phyloP scores from a whole-genome alignment of 2,888 invertebrate genomes.

The Onchidella celtica region DNA sequence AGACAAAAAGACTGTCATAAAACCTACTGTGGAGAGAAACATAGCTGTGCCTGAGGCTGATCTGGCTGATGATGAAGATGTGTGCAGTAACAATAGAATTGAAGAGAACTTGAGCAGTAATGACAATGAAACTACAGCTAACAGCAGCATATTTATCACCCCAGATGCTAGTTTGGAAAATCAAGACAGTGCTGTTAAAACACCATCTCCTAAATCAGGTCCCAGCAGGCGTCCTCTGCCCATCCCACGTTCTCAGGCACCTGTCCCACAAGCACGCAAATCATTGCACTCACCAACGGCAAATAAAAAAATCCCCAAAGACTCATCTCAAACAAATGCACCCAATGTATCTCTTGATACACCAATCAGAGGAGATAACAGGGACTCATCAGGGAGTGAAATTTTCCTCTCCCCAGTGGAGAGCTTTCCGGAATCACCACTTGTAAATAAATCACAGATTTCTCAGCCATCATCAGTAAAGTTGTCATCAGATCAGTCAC shows the following conservation, averaged over 20 bases:
- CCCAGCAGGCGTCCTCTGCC: background rate
- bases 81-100: slow-evolving; percentile 21
- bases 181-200: background rate
- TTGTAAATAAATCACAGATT: background rate
- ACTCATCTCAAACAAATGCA: background rate
- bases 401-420: slow-evolving; percentile 49
- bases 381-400: slow-evolving; percentile 47
- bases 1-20: slow-evolving; percentile 45
- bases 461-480: background rate
- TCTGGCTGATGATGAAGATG: background rate
- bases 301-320: background rate
- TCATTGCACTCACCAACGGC: background rate
- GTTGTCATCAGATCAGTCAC: background rate
- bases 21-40: slow-evolving; percentile 18
- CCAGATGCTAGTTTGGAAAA: slow-evolving; percentile 64
- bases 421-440: slow-evolving; percentile 3
- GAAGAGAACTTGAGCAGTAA: slow-evolving; percentile 16
- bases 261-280: background rate
- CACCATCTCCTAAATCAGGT: background rate
- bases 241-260: background rate
- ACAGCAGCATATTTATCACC: slow-evolving; percentile 67
- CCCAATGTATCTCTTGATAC: background rate
- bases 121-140: slow-evolving; percentile 21
- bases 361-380: background rate
- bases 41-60: slow-evolving; percentile 8